These are phyloP conservation scores for Chaetorhynchus papuensis DNA, from an alignment of 2,113 vertebrate genomes.

Conservation along the genomic window DNA sequence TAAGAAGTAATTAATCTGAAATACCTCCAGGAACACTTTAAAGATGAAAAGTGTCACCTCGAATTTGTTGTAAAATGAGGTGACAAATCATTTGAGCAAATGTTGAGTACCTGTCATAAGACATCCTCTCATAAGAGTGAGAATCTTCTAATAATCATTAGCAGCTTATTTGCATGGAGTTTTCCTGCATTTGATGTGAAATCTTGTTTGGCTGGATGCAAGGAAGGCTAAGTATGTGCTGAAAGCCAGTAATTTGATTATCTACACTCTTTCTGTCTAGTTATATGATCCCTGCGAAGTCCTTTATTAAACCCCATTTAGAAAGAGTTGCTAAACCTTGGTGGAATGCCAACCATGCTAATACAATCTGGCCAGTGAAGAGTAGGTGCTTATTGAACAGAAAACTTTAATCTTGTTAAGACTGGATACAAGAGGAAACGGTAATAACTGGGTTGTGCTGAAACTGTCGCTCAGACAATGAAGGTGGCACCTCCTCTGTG, in stretches of 20 bases:
- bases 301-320: conserved; percentile 49
- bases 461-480: conserved; percentile 37
- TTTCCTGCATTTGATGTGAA: conserved; percentile 33
- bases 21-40: background rate
- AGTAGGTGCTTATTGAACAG: conserved; percentile 16
- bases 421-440: conserved; percentile 37
- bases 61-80: conserved; percentile 6
- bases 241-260: conserved; percentile 64
- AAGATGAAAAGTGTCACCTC: background rate
- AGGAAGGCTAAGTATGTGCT: conserved; percentile 40
- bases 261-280: conserved; percentile 44
- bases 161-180: conserved; percentile 12
- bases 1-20: background rate
- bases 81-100: conserved; percentile 30
- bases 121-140: background rate
- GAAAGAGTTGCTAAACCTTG: conserved; percentile 37
- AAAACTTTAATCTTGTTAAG: conserved; percentile 55
- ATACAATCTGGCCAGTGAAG: background rate
- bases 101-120: conserved; percentile 18
- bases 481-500: conserved; percentile 18
- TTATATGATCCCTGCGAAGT: conserved; percentile 34
- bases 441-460: conserved; percentile 32
- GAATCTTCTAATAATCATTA: conserved; percentile 27
- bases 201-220: background rate
- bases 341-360: conserved; percentile 42